phyloP scores from a whole-genome alignment of 2,113 vertebrate species.

The Scophthalmus maximus region DNA sequence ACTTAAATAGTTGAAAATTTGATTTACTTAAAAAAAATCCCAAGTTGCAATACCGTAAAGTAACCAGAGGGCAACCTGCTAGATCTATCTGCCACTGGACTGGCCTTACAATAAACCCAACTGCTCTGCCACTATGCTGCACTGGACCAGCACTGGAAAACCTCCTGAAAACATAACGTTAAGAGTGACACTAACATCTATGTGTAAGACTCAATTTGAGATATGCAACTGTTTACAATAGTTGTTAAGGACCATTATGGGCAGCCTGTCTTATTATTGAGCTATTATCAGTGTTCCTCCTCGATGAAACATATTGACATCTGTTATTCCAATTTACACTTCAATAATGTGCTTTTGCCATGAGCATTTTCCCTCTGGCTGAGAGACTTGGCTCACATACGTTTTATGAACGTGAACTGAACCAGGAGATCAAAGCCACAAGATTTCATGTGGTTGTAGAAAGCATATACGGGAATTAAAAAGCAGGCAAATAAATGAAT shows the following conservation, averaged over 20 bases:
- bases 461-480: slow-evolving; percentile 58
- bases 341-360: slow-evolving; percentile 41
- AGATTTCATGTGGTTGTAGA: slow-evolving; percentile 62
- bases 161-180: slow-evolving; percentile 33
- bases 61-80: slow-evolving; percentile 43
- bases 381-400: slow-evolving; percentile 36
- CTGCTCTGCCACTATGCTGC: slow-evolving; percentile 16
- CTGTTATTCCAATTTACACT: slow-evolving; percentile 72
- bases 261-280: slow-evolving; percentile 57
- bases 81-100: slow-evolving; percentile 53
- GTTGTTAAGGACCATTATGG: slow-evolving; percentile 57
- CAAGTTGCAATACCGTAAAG: slow-evolving; percentile 41
- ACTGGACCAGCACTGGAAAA: slow-evolving; percentile 54
- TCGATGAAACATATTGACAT: slow-evolving; percentile 67
- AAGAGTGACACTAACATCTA: slow-evolving; percentile 58
- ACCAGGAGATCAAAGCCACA: slow-evolving; percentile 65
- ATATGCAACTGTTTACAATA: slow-evolving; percentile 62
- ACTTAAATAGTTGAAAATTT: too few species aligned
- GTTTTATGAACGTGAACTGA: slow-evolving; percentile 76
- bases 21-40: neutral
- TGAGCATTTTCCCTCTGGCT: slow-evolving; percentile 46
- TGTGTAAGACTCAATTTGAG: slow-evolving; percentile 66
- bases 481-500: slow-evolving; percentile 73
- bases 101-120: slow-evolving; percentile 36
- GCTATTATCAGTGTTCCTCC: slow-evolving; percentile 50